phyloP scores from a whole-genome alignment of 2,797 vertebrate genomes.

The Phyllotis vaccarum region DNA sequence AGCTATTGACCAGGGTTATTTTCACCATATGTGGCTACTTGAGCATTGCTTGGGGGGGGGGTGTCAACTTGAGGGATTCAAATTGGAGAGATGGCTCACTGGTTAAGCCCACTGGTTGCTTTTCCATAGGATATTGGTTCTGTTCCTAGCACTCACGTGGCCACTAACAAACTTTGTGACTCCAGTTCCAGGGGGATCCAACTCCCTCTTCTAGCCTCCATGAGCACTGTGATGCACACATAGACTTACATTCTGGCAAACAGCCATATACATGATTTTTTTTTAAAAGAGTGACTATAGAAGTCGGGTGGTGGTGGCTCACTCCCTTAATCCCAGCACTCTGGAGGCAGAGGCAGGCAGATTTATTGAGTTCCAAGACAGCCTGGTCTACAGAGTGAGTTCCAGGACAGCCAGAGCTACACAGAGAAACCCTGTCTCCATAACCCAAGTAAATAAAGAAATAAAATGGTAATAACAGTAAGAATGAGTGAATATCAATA shows the following conservation, averaged over 20 bases:
- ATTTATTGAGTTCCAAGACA: background rate
- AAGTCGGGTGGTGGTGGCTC: background rate
- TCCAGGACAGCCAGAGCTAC: background rate
- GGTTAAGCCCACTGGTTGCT: background rate
- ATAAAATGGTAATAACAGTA: no score
- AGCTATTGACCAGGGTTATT: background rate
- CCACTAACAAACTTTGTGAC: background rate
- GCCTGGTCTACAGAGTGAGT: background rate
- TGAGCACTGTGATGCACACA: background rate
- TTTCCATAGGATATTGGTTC: background rate
- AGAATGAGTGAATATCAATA: background rate
- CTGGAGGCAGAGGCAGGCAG: no score
- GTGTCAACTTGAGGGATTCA: background rate
- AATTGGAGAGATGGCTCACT: background rate
- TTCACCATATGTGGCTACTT: background rate
- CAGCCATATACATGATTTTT: no score
- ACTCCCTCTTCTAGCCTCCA: background rate
- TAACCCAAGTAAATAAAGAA: no score
- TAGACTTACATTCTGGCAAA: background rate
- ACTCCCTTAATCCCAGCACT: no score
- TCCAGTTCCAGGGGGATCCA: background rate
- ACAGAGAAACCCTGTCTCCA: background rate
- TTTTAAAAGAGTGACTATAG: no score
- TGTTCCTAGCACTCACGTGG: background rate
- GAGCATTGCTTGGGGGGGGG: background rate